phyloP scores from a whole-genome alignment of 2,797 vertebrate species.

The Rhinogobio ventralis region DNA sequence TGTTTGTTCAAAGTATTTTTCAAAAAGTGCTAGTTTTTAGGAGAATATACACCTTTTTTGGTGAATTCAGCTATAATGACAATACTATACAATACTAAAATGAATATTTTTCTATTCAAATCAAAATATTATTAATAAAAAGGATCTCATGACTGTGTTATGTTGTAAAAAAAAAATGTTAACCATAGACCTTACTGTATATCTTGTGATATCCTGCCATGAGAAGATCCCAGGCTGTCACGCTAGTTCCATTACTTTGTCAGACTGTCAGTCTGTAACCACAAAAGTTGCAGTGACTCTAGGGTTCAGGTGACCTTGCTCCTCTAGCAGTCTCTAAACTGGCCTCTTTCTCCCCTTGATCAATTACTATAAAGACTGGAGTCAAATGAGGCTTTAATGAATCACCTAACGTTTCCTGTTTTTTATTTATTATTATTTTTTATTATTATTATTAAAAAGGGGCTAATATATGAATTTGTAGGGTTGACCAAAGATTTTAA shows the following conservation, averaged over 20 bases:
- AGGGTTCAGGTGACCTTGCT: slow-evolving; percentile 56
- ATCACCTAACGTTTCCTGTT: slow-evolving; percentile 28
- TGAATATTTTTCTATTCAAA: too few species aligned
- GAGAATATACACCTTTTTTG: too few species aligned
- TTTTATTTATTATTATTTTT: slow-evolving; percentile 26
- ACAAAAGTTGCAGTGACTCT: slow-evolving; percentile 50
- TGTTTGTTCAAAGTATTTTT: too few species aligned
- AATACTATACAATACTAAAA: too few species aligned
- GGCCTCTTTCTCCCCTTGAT: slow-evolving; percentile 56
- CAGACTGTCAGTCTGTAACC: slow-evolving; percentile 39
- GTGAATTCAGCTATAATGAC: too few species aligned
- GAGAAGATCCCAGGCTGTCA: slow-evolving; percentile 28
- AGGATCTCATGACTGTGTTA: too few species aligned
- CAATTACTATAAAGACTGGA: slow-evolving; percentile 55
- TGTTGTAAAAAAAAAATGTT: too few species aligned
- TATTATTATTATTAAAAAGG: slow-evolving; percentile 41
- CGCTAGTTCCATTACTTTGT: slow-evolving; percentile 38
- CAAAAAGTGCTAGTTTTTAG: too few species aligned
- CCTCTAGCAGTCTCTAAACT: slow-evolving; percentile 55
- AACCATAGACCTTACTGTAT: too few species aligned
- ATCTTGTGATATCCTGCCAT: slow-evolving; percentile 21
- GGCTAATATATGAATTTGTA: not conserved
- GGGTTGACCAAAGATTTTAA: not conserved
- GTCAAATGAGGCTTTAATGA: slow-evolving; percentile 50
- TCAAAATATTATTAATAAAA: too few species aligned